Conservation (phyloP, 2,888 invertebrate genomes). For the Autographa pulchrina region DNA sequence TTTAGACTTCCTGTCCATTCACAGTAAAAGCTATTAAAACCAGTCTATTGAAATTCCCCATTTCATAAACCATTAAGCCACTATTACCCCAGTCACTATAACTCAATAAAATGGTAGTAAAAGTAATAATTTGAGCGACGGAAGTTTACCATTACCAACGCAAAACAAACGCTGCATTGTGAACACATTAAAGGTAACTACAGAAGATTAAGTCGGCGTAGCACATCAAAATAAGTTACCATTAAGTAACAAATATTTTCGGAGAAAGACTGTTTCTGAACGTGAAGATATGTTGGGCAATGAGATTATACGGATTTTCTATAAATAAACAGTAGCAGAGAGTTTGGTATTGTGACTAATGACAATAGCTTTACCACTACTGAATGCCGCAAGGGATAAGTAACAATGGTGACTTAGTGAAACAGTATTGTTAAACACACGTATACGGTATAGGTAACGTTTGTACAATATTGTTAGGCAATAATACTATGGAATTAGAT, state of each 20-base stretch:
- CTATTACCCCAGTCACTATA: conserved; percentile 10
- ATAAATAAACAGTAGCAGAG: background rate
- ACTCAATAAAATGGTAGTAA: conserved; percentile 41
- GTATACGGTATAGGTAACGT: background rate
- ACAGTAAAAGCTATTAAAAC: background rate
- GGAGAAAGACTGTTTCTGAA: background rate
- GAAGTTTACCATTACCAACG: conserved; percentile 38
- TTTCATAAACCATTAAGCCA: background rate
- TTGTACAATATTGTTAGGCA: background rate
- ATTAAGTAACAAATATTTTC: background rate
- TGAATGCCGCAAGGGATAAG: background rate
- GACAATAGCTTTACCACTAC: background rate
- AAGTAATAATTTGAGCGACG: conserved; percentile 41
- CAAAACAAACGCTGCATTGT: conserved; percentile 38
- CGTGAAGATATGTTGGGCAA: background rate
- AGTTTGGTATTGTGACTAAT: background rate
- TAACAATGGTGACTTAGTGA: background rate
- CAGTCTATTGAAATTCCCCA: background rate
- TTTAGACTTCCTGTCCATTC: conserved; percentile 5
- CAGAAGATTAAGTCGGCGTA: conserved; percentile 11
- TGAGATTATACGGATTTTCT: background rate
- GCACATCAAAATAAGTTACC: background rate
- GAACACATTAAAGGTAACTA: background rate
- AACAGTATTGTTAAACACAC: background rate
- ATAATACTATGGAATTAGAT: conserved; percentile 2